These are phyloP conservation scores for Dipodomys stephensi DNA, from an alignment of 2,113 vertebrate genomes.

Conservation along the genomic window DNA sequence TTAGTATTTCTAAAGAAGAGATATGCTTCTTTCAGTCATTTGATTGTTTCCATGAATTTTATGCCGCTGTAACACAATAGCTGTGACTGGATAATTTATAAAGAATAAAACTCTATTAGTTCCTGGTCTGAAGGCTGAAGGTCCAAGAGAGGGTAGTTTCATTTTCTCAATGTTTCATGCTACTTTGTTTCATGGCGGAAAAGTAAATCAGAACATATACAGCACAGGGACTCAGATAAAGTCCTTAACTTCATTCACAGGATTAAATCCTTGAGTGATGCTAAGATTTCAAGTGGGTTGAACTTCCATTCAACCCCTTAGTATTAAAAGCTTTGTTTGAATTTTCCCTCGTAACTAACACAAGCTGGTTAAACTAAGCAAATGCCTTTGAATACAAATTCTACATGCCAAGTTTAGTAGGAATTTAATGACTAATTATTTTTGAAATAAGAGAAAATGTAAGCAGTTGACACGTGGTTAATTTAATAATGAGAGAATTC, in stretches of 20 bases:
- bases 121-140: no score
- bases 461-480: neutral
- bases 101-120: neutral
- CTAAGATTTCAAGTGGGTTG: neutral
- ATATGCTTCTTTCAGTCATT: neutral
- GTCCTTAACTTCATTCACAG: neutral
- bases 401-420: neutral
- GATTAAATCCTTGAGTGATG: neutral
- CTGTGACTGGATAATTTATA: neutral
- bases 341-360: neutral
- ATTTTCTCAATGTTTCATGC: neutral
- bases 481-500: conserved; percentile 12
- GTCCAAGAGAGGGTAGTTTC: neutral
- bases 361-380: neutral
- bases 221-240: neutral
- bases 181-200: neutral
- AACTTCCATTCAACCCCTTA: neutral
- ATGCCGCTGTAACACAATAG: neutral
- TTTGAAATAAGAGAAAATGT: conserved; percentile 32
- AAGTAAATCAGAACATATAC: conserved; percentile 14
- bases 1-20: neutral
- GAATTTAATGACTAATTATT: neutral
- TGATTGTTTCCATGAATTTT: neutral
- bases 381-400: neutral
- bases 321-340: neutral